phyloP scores from a whole-genome alignment of 2,888 invertebrate species.

The Agrotis segetum region DNA sequence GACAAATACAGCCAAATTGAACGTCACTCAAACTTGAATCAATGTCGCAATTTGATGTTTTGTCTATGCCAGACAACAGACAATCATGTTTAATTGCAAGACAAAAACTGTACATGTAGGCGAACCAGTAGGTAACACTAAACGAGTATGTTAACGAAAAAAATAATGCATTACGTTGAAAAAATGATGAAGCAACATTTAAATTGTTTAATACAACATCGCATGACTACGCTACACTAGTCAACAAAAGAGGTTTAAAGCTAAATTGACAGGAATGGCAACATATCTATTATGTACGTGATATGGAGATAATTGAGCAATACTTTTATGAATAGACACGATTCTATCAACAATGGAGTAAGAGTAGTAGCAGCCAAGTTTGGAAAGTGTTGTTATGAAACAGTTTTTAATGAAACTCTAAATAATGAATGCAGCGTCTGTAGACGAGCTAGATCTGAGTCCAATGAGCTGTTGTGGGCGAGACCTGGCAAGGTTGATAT shows the following conservation, averaged over 20 bases:
- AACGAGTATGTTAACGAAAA: slow-evolving; percentile 59
- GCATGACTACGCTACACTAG: slow-evolving; percentile 37
- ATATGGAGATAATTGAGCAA: slow-evolving; percentile 28
- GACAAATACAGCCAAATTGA: slow-evolving; percentile 70
- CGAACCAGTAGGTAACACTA: slow-evolving; percentile 69
- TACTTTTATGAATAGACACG: slow-evolving; percentile 18
- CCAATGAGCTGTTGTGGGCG: slow-evolving; percentile 67
- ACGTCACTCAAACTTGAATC: slow-evolving; percentile 77
- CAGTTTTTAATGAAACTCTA: slow-evolving; percentile 51
- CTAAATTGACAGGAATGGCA: slow-evolving; percentile 45
- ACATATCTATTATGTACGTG: slow-evolving; percentile 38
- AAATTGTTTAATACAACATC: slow-evolving; percentile 32
- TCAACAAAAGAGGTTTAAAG: slow-evolving; percentile 35
- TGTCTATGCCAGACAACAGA: slow-evolving; percentile 75
- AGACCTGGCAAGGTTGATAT: slow-evolving; percentile 51
- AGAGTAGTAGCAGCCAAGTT: slow-evolving; percentile 33
- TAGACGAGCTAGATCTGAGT: slow-evolving; percentile 61
- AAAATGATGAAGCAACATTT: slow-evolving; percentile 44
- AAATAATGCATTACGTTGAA: slow-evolving; percentile 55
- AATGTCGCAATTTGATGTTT: slow-evolving; percentile 70
- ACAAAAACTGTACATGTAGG: slow-evolving; percentile 69
- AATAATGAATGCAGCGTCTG: slow-evolving; percentile 57
- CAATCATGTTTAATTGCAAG: slow-evolving; percentile 76
- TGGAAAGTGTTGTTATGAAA: slow-evolving; percentile 63
- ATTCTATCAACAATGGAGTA: slow-evolving; percentile 40